Evolutionary conservation across 2,888 invertebrate species (phyloP).

Genomic region (Tenthredo amoena): DNA sequence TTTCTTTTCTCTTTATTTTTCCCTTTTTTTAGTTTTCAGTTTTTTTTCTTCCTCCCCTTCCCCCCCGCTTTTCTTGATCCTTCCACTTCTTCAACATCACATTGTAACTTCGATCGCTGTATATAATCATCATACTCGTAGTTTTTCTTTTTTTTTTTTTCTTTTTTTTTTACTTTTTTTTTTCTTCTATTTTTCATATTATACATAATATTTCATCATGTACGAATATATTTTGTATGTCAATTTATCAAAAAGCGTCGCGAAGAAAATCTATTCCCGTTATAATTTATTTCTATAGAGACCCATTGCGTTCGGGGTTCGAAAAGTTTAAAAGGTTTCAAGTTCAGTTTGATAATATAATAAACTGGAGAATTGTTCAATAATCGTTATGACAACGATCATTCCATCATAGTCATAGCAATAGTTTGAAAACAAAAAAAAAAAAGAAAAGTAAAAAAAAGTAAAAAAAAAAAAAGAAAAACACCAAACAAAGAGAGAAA

Average conservation of each 20-base stretch:
- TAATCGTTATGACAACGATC: not conserved
- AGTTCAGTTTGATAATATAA: not conserved
- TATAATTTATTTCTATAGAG: too few species aligned
- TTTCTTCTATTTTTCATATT: not conserved
- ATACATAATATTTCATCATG: not conserved
- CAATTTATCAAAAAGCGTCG: not conserved
- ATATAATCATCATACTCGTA: not conserved
- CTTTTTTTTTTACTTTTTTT: not conserved
- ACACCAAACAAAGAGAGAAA: constrained; percentile 50
- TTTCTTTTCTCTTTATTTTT: constrained; percentile 1
- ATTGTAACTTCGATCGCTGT: not conserved
- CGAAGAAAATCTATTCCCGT: not conserved
- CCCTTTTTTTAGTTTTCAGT: constrained; percentile 25
- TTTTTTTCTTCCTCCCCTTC: not conserved
- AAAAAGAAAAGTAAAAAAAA: not conserved
- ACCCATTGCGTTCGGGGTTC: not conserved
- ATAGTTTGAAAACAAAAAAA: too few species aligned
- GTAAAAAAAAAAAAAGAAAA: not conserved
- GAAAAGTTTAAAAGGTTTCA: not conserved
- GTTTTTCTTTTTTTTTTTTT: not conserved
- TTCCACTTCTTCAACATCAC: not conserved
- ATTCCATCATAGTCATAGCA: not conserved
- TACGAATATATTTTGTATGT: not conserved
- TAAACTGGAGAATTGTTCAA: not conserved
- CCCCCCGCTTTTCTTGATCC: not conserved